Conservation (phyloP, 1,140 invertebrate genomes). For the Habropoda laboriosa region DNA sequence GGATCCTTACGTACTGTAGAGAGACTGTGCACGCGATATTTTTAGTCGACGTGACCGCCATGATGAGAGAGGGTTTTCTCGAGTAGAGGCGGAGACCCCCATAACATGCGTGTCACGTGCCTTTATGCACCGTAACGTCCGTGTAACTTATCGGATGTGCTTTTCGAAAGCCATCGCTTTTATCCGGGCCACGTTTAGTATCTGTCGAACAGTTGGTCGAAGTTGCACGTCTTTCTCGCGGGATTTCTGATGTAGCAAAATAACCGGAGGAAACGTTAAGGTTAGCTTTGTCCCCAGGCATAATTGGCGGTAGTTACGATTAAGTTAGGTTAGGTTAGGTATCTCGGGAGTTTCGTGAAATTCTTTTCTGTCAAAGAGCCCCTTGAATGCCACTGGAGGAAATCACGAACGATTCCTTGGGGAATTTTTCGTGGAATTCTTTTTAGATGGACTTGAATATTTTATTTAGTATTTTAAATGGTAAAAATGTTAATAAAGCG, state of each 20-base stretch:
- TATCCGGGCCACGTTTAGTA: conserved; percentile 11
- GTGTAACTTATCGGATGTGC: conserved; percentile 14
- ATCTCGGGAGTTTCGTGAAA: background rate
- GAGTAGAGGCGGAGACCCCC: background rate
- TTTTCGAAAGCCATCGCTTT: conserved; percentile 2
- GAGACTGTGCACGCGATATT: conserved; percentile 51
- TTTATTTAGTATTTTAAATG: background rate
- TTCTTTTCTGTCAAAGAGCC: background rate
- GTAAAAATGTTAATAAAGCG: background rate
- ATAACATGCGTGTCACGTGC: conserved; percentile 18
- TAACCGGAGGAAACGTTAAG: too few relatives aligned
- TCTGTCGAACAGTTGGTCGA: background rate
- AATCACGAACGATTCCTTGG: background rate
- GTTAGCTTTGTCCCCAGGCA: background rate
- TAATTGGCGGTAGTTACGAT: too few relatives aligned
- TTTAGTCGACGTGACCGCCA: conserved; percentile 53
- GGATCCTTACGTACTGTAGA: background rate
- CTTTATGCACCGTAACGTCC: conserved; percentile 23
- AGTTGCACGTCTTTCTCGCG: background rate
- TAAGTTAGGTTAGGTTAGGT: too few relatives aligned
- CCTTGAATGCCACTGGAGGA: background rate
- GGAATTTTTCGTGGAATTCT: background rate
- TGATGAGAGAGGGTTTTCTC: conserved; percentile 32
- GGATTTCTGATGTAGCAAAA: background rate
- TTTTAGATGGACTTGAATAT: too few relatives aligned